Conservation (phyloP, 2,888 invertebrate genomes). For the Augochlorella aurata region DNA sequence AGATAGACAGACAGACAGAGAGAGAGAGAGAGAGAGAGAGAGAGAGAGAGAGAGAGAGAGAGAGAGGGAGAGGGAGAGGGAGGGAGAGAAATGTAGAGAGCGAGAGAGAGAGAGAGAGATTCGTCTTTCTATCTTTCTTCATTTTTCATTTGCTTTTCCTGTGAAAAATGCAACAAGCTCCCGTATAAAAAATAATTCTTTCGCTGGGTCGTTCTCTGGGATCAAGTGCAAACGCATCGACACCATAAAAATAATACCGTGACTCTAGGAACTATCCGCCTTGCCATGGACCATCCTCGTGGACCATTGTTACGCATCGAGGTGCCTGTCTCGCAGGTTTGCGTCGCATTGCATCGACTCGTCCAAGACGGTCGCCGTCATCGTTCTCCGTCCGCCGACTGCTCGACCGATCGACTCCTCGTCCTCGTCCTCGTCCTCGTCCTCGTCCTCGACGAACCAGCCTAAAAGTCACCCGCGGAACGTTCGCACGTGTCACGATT, state of each 20-base stretch:
- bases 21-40: neutral
- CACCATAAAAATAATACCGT: conserved; percentile 80
- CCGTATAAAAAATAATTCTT: conserved; percentile 62
- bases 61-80: neutral
- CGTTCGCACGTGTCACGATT: neutral
- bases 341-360: neutral
- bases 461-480: neutral
- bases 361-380: neutral
- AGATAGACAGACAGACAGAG: too few species aligned
- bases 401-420: too few species aligned
- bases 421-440: too few species aligned
- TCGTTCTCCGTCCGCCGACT: neutral
- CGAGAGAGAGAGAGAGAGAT: neutral
- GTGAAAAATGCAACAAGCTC: conserved; percentile 45
- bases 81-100: neutral
- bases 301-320: conserved; percentile 55
- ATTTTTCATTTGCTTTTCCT: conserved; percentile 12
- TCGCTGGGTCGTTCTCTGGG: conserved; percentile 54
- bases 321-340: conserved; percentile 34
- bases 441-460: neutral
- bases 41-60: neutral
- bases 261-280: conserved; percentile 80
- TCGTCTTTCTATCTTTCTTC: neutral
- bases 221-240: conserved; percentile 75
- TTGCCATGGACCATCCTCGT: conserved; percentile 64